Evolutionary conservation across 2,113 vertebrate species (phyloP).

Genomic region (Podarcis cretensis): DNA sequence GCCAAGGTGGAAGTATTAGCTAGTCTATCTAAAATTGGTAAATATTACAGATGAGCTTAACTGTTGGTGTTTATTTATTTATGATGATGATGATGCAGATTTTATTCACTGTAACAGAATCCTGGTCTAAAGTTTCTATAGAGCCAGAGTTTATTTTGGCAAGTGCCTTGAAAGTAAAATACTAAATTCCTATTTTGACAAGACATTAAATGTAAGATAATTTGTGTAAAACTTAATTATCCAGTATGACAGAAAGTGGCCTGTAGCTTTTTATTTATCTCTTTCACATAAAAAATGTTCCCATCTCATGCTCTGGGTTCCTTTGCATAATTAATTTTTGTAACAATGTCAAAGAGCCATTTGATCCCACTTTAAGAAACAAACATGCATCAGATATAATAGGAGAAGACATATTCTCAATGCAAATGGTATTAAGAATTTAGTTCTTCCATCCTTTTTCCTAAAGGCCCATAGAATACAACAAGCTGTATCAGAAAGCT

Average conservation of each 20-base stretch:
- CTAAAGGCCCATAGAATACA: neutral
- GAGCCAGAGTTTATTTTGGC: neutral
- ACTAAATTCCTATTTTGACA: neutral
- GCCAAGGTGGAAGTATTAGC: neutral
- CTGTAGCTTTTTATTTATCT: neutral
- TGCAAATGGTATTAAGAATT: neutral
- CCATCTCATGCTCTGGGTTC: neutral
- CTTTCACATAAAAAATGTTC: neutral
- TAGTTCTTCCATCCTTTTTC: neutral
- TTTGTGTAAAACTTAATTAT: conserved; percentile 6
- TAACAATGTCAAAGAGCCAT: neutral
- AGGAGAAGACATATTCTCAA: neutral
- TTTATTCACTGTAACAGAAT: neutral
- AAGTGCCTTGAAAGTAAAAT: neutral
- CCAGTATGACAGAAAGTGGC: conserved; percentile 1
- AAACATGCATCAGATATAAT: neutral
- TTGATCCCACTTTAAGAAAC: conserved; percentile 11
- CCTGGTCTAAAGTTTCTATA: neutral
- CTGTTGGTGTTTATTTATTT: neutral
- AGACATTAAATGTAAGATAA: neutral
- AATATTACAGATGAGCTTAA: neutral
- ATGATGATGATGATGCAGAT: neutral
- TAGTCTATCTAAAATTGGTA: neutral
- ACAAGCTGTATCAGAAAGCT: neutral
- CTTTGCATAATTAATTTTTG: conserved; percentile 14